Base-by-base conservation (phyloP, 2,888 invertebrate species). In the Archips crataeganus region DNA sequence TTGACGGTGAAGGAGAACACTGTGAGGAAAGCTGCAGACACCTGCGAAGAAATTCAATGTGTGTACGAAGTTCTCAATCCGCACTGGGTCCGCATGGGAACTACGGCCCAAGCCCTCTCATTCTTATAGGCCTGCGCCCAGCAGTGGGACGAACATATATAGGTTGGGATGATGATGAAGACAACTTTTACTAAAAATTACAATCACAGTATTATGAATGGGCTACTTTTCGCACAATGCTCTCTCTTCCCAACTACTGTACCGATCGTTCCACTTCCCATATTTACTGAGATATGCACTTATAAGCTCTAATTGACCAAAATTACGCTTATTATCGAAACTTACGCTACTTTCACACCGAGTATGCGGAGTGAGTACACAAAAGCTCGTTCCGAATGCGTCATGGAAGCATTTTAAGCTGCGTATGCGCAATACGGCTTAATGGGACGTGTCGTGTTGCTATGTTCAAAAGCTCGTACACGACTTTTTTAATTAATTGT, bases 301-400 rank as follows among this genome's bases (percentile, higher is more conserved):
- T 60, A 63, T 42, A 64, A 64, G 68, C 64, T 51, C 10, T 74
- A 70, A 74, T 70, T 70, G 70, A 54, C 65, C 64, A 61, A 45
- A 74, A 74, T 70, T 65, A 70, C 65, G 13, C 59, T 64, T 73
- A 73, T 73, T 70, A 73, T 15, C 68, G 23, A 36, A 54, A 23
- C 65, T 51, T 34, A 10, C 65, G 15, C 51, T 32, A 32, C 74
- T 74, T 74, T 74, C 74, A 34, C 74, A 42, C n/a, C 45, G 70
- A 64, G 64, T 51, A 74, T 74, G 64, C 65, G 60, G 60, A 51
- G 63, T 42, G 49, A 54, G 68, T 23, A 54, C 60, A 70, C 60
- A 65, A 70, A 74, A 65, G 70, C 65, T 65, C 60, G 13, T 32
- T 23, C 3, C 57, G 54, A 49, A 57, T 32, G 57, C 34, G 64